A percentile compares a stretch with the other conserved stretches of the same genome.
phyloP scores from a whole-genome alignment of 1,140 invertebrate genomes.

The Paracyclopina nana region DNA sequence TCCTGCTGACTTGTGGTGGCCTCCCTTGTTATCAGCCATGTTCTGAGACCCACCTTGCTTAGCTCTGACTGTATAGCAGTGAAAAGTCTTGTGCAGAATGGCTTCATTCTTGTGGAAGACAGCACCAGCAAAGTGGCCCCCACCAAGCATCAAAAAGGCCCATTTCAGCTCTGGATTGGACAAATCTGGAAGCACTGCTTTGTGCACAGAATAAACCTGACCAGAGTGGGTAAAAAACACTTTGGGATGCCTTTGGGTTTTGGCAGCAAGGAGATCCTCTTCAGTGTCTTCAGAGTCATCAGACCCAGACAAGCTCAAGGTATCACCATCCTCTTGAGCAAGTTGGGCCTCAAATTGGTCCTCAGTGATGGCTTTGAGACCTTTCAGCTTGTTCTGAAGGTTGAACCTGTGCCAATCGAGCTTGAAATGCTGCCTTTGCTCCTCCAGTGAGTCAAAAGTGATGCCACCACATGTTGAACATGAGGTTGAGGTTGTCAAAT shows the following conservation, averaged over 20 bases:
- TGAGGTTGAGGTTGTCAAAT: too few species aligned
- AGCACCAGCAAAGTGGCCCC: conserved; percentile 66
- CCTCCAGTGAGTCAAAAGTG: conserved; percentile 16
- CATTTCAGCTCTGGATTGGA: not conserved
- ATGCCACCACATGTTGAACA: conserved; percentile 20
- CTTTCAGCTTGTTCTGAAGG: not conserved
- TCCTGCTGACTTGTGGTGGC: conserved; percentile 51
- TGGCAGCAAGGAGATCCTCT: not conserved
- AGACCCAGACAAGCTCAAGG: not conserved
- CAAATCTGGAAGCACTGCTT: not conserved
- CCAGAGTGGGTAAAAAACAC: not conserved
- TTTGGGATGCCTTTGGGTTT: not conserved
- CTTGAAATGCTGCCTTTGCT: conserved; percentile 39
- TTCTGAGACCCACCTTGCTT: conserved; percentile 60
- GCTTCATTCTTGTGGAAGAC: conserved; percentile 45
- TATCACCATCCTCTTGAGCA: not conserved
- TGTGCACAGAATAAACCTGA: not conserved
- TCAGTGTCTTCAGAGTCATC: not conserved
- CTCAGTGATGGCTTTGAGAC: not conserved
- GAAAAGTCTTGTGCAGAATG: conserved; percentile 62
- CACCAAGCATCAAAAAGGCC: conserved; percentile 54
- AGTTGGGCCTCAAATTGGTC: not conserved
- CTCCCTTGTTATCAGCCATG: conserved; percentile 41
- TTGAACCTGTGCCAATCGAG: conserved; percentile 41
- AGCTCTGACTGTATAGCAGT: conserved; percentile 60